A percentile compares a stretch with the other conserved stretches of the same genome.
Evolutionary conservation across 2,797 vertebrate genomes (phyloP).

Genomic region (Pteropus rufus): DNA sequence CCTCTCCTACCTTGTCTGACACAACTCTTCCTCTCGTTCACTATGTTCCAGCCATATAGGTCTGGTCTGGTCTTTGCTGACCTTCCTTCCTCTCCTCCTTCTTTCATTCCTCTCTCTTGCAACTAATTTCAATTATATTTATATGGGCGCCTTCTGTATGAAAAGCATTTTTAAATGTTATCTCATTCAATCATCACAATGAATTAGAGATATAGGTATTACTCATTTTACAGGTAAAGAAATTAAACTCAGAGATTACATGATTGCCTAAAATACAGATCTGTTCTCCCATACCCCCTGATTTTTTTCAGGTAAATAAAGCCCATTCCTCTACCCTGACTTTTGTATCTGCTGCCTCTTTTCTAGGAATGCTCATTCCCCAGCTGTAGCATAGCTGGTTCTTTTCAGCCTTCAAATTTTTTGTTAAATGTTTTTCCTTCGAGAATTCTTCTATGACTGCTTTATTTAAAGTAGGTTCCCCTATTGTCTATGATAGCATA

Average conservation of each 20-base stretch:
- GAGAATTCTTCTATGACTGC: not conserved
- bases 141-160: not conserved
- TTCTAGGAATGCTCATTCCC: not conserved
- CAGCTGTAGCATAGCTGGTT: not conserved
- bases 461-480: not conserved
- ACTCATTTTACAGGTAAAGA: not conserved
- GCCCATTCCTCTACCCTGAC: not conserved
- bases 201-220: not conserved
- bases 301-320: not conserved
- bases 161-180: constrained; percentile 37
- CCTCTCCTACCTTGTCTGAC: not conserved
- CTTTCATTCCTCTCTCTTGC: not conserved
- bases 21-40: not conserved
- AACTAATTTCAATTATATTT: constrained; percentile 24
- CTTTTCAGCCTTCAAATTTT: not conserved
- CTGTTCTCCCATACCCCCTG: not conserved
- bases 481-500: not conserved
- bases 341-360: not conserved
- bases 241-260: not conserved
- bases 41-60: not conserved
- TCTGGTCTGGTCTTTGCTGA: not conserved
- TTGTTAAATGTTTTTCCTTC: not conserved
- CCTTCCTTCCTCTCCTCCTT: not conserved
- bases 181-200: not conserved
- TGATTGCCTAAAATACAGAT: not conserved